Base-by-base conservation (phyloP, 2,113 vertebrate genomes). In the Carlito syrichta region DNA sequence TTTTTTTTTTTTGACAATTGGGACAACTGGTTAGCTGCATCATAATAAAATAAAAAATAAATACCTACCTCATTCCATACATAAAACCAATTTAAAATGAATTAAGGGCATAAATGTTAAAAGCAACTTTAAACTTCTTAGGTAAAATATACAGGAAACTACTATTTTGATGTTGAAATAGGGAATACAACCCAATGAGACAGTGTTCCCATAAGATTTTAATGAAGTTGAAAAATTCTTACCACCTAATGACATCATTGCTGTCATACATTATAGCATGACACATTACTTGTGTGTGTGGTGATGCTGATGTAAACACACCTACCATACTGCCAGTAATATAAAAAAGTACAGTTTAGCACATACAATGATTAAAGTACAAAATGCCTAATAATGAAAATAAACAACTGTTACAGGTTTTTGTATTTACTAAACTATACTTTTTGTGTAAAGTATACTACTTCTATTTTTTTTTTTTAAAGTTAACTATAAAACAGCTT, bases 71-170 rank as follows among this genome's bases (percentile, higher is more conserved):
- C 17, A 50, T 1, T 71, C n/a, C 19, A 79, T 66, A 84, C 16
- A 87, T 3, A 82, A 73, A 22, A 77, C 69, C 22, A 81, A 50
- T 58, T 71, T 45, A 52, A 27, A 78, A 91, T 76, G 45, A 32
- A 54, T 52, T 83, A 96, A 77, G 16, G 19, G 40, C 32, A 68
- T 52, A 83, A 48, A 77, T 77, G 11, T 27, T 5, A 62, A 96
- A 94, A 78, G 48, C 27, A 96, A 83, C 73, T 81, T 94, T 69
- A 83, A 79, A 89, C 1, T 4, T 96, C n/a, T 83, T 43, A 71
- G 10, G 6, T n/a, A 19, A 68, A 90, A 84, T n/a, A 74, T 87
- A 78, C 23, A 62, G 25, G 6, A 69, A 7, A 81, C 52, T 82
- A 76, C 17, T 66, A 3, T 48, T 88, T 85, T 62, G n/a, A 73